phyloP scores from a whole-genome alignment of 2,113 vertebrate species.

The Leptocoma aspasia region DNA sequence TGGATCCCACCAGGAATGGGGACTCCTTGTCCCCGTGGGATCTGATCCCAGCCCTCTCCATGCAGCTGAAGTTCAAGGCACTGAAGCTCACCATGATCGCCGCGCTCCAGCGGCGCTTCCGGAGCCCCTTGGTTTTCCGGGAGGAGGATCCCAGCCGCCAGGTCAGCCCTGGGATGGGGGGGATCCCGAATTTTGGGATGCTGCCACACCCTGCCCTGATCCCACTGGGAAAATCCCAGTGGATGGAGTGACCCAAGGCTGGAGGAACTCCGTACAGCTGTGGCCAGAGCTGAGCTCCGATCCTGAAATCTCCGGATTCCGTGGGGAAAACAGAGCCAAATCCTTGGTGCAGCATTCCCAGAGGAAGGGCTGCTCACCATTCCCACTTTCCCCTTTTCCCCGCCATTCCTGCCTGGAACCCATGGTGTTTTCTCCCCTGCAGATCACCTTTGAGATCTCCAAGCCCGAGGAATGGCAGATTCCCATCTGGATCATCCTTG shows the following conservation, averaged over 20 bases:
- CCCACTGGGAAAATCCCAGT: fast-evolving
- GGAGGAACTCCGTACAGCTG: fast-evolving
- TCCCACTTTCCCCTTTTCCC: fast-evolving
- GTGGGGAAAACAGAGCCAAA: neutral
- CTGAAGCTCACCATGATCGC: slow-evolving; percentile 64
- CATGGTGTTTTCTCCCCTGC: neutral
- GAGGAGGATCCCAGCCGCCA: slow-evolving; percentile 78
- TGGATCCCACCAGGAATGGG: neutral
- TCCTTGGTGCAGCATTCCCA: fast-evolving
- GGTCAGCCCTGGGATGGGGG: slow-evolving; percentile 34
- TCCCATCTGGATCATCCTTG: slow-evolving; percentile 89
- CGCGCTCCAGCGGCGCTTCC: slow-evolving; percentile 70
- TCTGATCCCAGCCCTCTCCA: neutral
- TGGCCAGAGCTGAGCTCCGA: fast-evolving
- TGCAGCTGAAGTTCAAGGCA: slow-evolving; percentile 74
- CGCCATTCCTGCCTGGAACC: neutral
- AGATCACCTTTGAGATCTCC: slow-evolving; percentile 87
- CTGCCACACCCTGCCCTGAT: neutral
- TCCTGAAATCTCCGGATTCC: fast-evolving
- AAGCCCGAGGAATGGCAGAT: slow-evolving; percentile 82
- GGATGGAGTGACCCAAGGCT: fast-evolving
- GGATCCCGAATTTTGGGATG: fast-evolving
- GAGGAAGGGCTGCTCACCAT: neutral
- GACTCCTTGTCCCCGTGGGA: fast-evolving
- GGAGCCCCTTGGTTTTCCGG: slow-evolving; percentile 73